phyloP scores from a whole-genome alignment of 2,797 vertebrate species.

The Melanogrammus aeglefinus region DNA sequence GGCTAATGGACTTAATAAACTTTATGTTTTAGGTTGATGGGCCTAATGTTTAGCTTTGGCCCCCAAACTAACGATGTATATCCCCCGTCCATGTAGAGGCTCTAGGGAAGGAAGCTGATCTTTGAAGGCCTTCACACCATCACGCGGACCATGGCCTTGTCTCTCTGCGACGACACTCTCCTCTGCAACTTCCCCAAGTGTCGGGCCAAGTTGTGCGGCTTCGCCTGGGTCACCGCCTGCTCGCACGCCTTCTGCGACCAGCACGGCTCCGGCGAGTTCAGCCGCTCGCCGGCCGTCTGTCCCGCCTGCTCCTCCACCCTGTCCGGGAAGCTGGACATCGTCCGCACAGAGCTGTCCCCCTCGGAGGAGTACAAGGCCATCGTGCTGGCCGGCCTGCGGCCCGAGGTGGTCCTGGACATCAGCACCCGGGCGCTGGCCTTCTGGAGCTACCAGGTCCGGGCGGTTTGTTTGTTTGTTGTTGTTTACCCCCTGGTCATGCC shows the following conservation, averaged over 20 bases:
- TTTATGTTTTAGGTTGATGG: neutral
- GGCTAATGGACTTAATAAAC: neutral
- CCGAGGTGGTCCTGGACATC: slow-evolving; percentile 85
- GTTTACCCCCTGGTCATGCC: neutral
- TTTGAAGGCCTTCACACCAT: neutral
- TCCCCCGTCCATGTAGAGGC: neutral
- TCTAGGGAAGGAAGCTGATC: neutral
- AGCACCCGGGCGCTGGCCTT: slow-evolving; percentile 83
- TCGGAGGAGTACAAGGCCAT: slow-evolving; percentile 90
- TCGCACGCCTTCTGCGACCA: slow-evolving; percentile 89
- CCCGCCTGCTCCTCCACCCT: slow-evolving; percentile 85
- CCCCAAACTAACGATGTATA: neutral
- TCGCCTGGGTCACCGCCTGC: slow-evolving; percentile 88
- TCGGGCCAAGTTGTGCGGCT: slow-evolving; percentile 77
- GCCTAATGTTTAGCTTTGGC: neutral
- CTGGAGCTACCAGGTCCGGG: slow-evolving; percentile 87
- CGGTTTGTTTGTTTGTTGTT: neutral
- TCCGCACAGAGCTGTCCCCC: slow-evolving; percentile 83
- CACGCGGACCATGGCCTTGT: slow-evolving; percentile 54
- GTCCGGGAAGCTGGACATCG: slow-evolving; percentile 85
- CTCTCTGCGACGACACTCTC: slow-evolving; percentile 79
- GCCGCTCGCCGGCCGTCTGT: slow-evolving; percentile 80
- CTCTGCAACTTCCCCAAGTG: slow-evolving; percentile 88
- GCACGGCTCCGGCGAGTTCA: slow-evolving; percentile 85
- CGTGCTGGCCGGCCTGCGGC: slow-evolving; percentile 83